Evolutionary conservation across 2,888 invertebrate species (phyloP).

Genomic region (Tiliacea citrago): DNA sequence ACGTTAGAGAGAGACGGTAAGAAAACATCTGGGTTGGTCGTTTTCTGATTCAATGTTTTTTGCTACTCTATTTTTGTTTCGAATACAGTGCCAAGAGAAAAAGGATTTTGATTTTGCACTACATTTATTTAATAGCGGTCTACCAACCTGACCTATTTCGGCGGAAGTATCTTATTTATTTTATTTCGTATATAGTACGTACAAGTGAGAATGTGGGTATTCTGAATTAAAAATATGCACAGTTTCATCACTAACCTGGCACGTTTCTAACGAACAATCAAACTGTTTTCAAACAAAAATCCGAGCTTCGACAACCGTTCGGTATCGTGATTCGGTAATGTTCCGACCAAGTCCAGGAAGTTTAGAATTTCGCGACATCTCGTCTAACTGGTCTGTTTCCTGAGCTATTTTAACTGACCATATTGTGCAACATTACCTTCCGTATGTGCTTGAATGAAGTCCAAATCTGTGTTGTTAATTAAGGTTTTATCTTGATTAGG

Average conservation of each 20-base stretch:
- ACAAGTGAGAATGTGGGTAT: background rate
- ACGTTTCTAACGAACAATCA: conserved; percentile 10
- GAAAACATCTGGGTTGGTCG: conserved; percentile 80
- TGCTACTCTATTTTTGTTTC: conserved; percentile 67
- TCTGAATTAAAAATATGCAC: background rate
- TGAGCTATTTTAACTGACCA: conserved; percentile 4
- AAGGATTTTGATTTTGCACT: conserved; percentile 60
- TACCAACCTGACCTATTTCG: conserved; percentile 57
- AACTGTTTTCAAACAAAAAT: conserved; percentile 45
- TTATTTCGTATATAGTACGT: conserved; percentile 2
- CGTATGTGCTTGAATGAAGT: conserved; percentile 5
- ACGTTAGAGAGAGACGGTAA: conserved; percentile 71
- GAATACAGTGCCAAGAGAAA: conserved; percentile 61
- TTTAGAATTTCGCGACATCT: conserved; percentile 35
- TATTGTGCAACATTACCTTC: conserved; percentile 26
- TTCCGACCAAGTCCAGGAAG: conserved; percentile 26
- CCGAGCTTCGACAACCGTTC: background rate
- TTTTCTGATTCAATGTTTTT: conserved; percentile 70
- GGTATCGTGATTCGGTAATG: conserved; percentile 18
- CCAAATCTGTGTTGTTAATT: background rate
- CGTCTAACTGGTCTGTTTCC: conserved; percentile 23
- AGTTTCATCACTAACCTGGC: background rate
- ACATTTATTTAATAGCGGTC: conserved; percentile 18
- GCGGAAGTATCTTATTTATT: conserved; percentile 14
- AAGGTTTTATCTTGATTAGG: conserved; percentile 2